Base-by-base conservation (phyloP, 2,113 vertebrate species). In the Paramisgurnus dabryanus region DNA sequence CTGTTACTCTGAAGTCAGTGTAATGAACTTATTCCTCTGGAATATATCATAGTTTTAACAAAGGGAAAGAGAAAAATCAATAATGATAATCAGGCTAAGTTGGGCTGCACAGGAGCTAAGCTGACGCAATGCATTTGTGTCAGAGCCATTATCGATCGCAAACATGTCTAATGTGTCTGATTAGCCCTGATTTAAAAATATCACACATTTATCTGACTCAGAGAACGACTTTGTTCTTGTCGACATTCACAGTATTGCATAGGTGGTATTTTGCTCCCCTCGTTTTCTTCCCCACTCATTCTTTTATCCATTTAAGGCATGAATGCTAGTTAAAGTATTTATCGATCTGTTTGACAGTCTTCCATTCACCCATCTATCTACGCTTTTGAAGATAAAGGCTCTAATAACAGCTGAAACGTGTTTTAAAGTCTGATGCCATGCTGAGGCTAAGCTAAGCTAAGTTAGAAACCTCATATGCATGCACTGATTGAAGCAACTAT, bases 31-130 rank as follows among this genome's bases (percentile, higher is more conserved):
- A 84, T 87, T 68, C 57, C 79, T 74, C 70, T 85, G 85, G 79
- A 84, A 86, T 87, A 85, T 80, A 88, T 88, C 82, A 85, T 85
- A 79, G 78, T 79, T 88, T 85, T 85, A 87, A 86, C 82, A 82
- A 87, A 82, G 69, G 27, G 55, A 68, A n/a, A 34, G 68, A 69
- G 78, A 87, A 63, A 66, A 80, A 86, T 87, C 85, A 5, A 88
- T 88, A 84, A 87, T 87, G 87, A 61, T 86, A 87, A 83, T 85
- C 71, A 78, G 80, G 49, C 67, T 73, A 65, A 66, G 67, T 67
- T 58, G 34, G 61, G 50, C 50, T 72, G 81, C 77, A 67, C 50
- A 71, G 58, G 61, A 82, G 84, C 71, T 53, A 45, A 55, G 66
- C 61, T 68, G 41, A 76, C 63, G 69, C 70, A 76, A 70, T 83